Percentiles rank a stretch among this genome's conserved stretches.
These are phyloP conservation scores for Drosophila algonquin DNA, from an alignment of 2,888 invertebrate genomes.

Conservation along the genomic window DNA sequence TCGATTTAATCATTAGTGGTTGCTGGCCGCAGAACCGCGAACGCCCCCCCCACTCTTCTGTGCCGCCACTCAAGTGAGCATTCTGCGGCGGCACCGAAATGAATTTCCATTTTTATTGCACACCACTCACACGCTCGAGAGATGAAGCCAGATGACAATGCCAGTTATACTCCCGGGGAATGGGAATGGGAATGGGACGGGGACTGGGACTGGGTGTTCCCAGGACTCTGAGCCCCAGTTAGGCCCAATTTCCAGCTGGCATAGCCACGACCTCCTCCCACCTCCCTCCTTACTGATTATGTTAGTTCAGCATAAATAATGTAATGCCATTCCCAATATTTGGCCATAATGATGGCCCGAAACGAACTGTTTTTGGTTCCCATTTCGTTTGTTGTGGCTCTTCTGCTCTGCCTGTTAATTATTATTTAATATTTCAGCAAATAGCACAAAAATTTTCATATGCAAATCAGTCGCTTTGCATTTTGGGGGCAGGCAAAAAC, in stretches of 20 bases:
- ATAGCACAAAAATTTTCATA: constrained; percentile 17
- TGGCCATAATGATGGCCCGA: constrained; percentile 21
- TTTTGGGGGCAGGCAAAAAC: too few species aligned
- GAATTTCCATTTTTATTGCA: constrained; percentile 77
- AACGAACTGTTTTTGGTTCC: background rate
- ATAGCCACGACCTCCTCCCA: constrained; percentile 11
- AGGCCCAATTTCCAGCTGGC: constrained; percentile 32
- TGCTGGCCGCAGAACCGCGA: background rate
- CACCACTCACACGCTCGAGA: constrained; percentile 24
- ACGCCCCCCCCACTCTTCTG: too few species aligned
- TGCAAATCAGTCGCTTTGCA: constrained; percentile 5
- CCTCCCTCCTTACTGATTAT: constrained; percentile 35
- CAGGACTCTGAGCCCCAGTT: constrained; percentile 10
- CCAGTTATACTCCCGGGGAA: constrained; percentile 14
- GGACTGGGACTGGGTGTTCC: background rate
- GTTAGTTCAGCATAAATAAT: constrained; percentile 53
- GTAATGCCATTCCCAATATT: constrained; percentile 4
- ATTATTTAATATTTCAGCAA: constrained; percentile 27
- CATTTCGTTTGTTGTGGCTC: constrained; percentile 3
- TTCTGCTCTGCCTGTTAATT: constrained; percentile 19
- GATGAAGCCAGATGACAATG: constrained; percentile 40
- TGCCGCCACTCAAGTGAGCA: constrained; percentile 41
- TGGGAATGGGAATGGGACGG: too few species aligned
- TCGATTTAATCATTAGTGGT: constrained; percentile 76
- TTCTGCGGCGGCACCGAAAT: constrained; percentile 44